Evolutionary conservation across 2,888 invertebrate species (phyloP), one percentile per base, ranked within the genome.

Genomic region (Brenthis ino): DNA sequence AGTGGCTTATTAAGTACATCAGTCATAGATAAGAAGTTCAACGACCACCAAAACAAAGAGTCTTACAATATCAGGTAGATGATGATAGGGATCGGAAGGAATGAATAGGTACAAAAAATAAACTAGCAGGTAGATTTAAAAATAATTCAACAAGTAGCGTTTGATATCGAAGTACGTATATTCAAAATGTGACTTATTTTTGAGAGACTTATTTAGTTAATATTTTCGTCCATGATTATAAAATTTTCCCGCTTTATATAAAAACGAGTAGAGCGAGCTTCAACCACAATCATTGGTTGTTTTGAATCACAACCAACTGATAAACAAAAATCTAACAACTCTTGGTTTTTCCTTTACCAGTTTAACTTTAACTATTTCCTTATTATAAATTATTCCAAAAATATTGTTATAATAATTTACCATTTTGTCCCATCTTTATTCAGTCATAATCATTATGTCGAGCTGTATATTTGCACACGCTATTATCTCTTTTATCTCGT

Each of bases 1-100:
- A 80, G 79, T 83, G 78, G 81, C 82, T 76, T 82, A 83, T 77
- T 83, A 82, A 82, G 80, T 81, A 81, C 71, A 28, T 28, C 82
- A 82, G 76, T 80, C 80, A 82, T 75, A 84, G 88, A 89, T 88
- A 87, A 83, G 74, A 75, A 81, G 88, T 85, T 86, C 80, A 80
- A 78, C 78, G 85, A 86, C 83, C 87, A 78, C 71, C 76, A 74
- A 77, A 79, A 84, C 82, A 86, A 87, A 85, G 82, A 77, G 64
- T 77, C 78, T 83, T 79, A 80, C 74, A 77, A 77, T 76, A 80
- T 77, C 82, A 83, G 82, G 80, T 82, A 82, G 79, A 80, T 76
- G 71, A 79, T 56, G 58, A 71, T 64, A 66, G 53, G 50, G 63
- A 63, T 20, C n/a, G 56, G 53, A 24, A 43, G 8, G 5, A 58